Base-by-base conservation (phyloP, 92 coral and sea anemone genomes). In the Phymanthus crucifer region DNA sequence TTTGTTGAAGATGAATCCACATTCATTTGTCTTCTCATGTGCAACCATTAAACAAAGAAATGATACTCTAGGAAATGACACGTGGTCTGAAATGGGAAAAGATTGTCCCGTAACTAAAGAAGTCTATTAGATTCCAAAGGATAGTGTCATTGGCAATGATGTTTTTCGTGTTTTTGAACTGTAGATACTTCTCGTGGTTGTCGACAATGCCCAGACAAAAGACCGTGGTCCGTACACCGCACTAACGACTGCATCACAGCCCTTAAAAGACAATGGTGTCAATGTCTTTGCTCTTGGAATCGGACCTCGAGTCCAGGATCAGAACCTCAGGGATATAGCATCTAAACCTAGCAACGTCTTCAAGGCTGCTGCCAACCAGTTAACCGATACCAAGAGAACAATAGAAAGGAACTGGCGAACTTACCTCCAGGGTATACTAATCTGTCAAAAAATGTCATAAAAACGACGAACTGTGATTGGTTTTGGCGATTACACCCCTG, bases 181-280 rank as follows among this genome's bases (percentile, higher is more conserved):
- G 32, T 70, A 90, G 94, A 69, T 90, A 40, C 76, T 87, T 40
- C 86, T 90, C 66, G 80, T 90, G 13, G 70, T 90, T 32, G 86
- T 83, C 9, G 91, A 90, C 78, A 77, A 79, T 48, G 79, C 76
- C 33, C 94, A 90, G 64, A 76, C 87, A 26, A 65, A 40, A 34
- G 89, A 77, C 47, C 84, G 83, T 66, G 78, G 85, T 19, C 88
- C 88, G 21, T 81, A 85, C 75, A 87, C 83, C 11, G 84, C 89
- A 6, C 82, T 90, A 27, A 48, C 84, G 12, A 72, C 84, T 10
- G 91, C 88, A 14, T 73, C 94, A 4, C 61, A 64, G 27, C 91
- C 85, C 10, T 84, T 90, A 10, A 83, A 90, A 72, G 64, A 80
- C 43, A 77, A 57, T 40, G 94, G 87, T 0, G 76, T 90, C 13